Percentiles rank a stretch among this genome's conserved stretches.
Evolutionary conservation across 2,113 vertebrate genomes (phyloP).

Genomic region (Phainopepla nitens): DNA sequence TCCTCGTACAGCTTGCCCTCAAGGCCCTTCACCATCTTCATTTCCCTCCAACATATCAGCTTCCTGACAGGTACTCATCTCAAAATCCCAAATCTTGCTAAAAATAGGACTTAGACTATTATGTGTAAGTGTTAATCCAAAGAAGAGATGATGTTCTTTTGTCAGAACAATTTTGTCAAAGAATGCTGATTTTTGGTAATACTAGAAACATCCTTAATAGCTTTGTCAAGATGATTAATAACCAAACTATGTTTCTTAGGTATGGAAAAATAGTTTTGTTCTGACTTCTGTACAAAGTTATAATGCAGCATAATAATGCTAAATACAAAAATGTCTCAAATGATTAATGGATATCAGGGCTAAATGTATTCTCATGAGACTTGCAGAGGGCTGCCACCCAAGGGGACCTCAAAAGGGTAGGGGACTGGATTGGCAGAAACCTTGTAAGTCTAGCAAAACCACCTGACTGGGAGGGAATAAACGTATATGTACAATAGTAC

Average conservation of each 20-base stretch:
- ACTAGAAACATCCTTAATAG: constrained; percentile 17
- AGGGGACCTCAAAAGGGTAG: neutral
- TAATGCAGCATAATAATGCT: neutral
- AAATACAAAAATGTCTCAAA: neutral
- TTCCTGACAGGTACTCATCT: neutral
- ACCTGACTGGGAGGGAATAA: neutral
- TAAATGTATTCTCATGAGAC: neutral
- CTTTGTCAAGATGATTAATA: constrained; percentile 51
- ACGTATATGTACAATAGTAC: fast-evolving
- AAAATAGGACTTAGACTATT: neutral
- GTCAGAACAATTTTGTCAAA: neutral
- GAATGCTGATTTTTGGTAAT: neutral
- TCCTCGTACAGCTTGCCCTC: neutral
- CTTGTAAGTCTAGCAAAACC: fast-evolving
- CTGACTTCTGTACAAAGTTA: neutral
- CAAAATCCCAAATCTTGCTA: neutral
- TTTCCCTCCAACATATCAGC: fast-evolving
- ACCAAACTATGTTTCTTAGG: neutral
- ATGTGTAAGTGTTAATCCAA: neutral
- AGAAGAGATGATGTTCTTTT: neutral
- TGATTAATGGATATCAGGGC: neutral
- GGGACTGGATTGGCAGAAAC: neutral
- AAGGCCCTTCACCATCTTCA: neutral
- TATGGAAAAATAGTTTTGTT: neutral
- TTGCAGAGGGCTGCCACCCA: neutral